These are phyloP conservation scores for Laticauda laticaudata DNA, from an alignment of 2,113 vertebrate genomes.

Conservation along the genomic window DNA sequence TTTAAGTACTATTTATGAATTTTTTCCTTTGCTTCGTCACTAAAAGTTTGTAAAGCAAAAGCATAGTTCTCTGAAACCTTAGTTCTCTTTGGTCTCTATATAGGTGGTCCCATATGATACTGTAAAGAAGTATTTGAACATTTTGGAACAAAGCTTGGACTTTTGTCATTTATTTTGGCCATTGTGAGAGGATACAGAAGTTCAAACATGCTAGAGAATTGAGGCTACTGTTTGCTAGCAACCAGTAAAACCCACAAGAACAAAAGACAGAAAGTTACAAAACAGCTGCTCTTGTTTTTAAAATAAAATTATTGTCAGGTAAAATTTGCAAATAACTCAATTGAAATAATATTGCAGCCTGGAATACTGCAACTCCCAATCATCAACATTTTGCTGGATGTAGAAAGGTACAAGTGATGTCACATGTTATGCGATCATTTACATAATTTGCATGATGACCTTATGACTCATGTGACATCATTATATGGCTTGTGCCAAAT, in stretches of 20 bases:
- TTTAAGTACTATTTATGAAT: not conserved
- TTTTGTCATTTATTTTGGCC: not conserved
- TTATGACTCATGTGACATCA: not conserved
- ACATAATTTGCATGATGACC: not conserved
- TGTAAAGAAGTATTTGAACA: not conserved
- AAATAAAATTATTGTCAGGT: constrained; percentile 12
- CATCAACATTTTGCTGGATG: not conserved
- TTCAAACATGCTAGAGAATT: not conserved
- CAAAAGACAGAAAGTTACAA: not conserved
- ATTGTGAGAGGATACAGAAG: not conserved
- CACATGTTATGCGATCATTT: not conserved
- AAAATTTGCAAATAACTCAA: constrained; percentile 2
- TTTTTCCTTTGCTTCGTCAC: not conserved
- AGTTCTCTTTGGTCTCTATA: not conserved
- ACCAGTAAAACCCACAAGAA: constrained; percentile 3
- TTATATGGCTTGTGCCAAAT: not conserved
- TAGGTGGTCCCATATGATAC: not conserved
- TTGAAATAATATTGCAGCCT: constrained; percentile 7
- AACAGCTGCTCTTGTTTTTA: not conserved
- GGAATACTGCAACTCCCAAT: not conserved
- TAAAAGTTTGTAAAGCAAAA: not conserved
- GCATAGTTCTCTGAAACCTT: not conserved
- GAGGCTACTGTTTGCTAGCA: not conserved
- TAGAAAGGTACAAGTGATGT: not conserved
- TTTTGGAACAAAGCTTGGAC: not conserved